Conservation (phyloP, 2,797 vertebrate genomes). For the Myiotriccus ornatus region DNA sequence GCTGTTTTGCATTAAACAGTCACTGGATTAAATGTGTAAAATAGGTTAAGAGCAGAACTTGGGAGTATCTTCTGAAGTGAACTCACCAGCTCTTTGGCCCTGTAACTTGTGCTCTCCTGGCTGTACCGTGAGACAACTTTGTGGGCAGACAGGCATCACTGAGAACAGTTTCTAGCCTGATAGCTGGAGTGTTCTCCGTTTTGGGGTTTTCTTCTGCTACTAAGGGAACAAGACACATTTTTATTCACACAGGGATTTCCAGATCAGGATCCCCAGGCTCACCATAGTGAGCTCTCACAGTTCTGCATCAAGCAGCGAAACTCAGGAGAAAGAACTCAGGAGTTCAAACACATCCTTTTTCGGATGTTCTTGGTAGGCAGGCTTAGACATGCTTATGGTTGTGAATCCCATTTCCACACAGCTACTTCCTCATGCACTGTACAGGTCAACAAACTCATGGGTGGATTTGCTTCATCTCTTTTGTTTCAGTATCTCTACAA, state of each 20-base stretch:
- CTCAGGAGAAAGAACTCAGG: neutral
- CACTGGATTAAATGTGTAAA: neutral
- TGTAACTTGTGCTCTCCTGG: neutral
- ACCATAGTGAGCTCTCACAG: neutral
- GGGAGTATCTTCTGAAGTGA: neutral
- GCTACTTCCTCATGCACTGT: neutral
- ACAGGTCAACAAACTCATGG: neutral
- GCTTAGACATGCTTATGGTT: neutral
- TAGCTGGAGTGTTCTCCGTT: neutral
- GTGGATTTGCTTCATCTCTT: neutral
- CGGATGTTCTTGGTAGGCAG: neutral
- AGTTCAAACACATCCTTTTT: neutral
- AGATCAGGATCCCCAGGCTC: neutral
- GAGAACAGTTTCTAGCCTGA: neutral
- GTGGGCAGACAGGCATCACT: neutral
- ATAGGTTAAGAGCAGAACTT: neutral
- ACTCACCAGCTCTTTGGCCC: neutral
- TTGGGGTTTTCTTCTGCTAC: neutral
- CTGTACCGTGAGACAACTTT: neutral
- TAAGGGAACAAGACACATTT: neutral
- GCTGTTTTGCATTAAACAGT: neutral
- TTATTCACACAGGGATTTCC: neutral
- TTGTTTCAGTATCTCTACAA: neutral
- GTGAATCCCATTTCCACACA: neutral
- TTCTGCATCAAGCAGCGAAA: neutral